phyloP scores from a whole-genome alignment of 2,113 vertebrate species.

The Serilophus lunatus region DNA sequence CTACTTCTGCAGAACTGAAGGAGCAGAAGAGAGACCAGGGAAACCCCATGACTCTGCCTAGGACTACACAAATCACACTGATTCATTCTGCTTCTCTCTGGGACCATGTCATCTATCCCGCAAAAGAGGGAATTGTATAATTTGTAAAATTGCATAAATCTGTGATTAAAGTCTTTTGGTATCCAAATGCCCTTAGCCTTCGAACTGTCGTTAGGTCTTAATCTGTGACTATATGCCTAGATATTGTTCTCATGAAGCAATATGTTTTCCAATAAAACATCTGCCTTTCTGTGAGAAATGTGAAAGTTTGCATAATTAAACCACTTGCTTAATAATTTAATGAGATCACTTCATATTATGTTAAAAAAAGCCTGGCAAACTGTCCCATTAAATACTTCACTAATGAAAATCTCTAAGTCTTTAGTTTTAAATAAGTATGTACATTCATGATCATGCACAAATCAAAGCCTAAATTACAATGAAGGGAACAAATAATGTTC shows the following conservation, averaged over 20 bases:
- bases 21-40: not conserved
- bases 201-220: not conserved
- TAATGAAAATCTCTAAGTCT: not conserved
- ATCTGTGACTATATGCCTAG: not conserved
- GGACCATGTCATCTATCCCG: not conserved
- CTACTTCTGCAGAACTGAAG: not conserved
- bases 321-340: conserved; percentile 53
- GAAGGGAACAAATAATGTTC: not conserved
- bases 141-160: not conserved
- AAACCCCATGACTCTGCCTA: not conserved
- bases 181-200: not conserved
- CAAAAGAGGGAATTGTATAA: accelerated
- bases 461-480: not conserved
- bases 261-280: not conserved
- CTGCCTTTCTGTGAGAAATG: not conserved
- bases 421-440: not conserved
- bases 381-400: not conserved
- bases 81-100: not conserved
- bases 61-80: not conserved
- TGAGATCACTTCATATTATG: not conserved
- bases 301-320: conserved; percentile 49
- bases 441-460: not conserved
- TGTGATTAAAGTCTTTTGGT: not conserved
- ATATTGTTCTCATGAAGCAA: not conserved
- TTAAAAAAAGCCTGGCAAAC: not conserved